These are phyloP conservation scores for Cephus pygmeus DNA, from an alignment of 2,888 invertebrate genomes.

Conservation along the genomic window DNA sequence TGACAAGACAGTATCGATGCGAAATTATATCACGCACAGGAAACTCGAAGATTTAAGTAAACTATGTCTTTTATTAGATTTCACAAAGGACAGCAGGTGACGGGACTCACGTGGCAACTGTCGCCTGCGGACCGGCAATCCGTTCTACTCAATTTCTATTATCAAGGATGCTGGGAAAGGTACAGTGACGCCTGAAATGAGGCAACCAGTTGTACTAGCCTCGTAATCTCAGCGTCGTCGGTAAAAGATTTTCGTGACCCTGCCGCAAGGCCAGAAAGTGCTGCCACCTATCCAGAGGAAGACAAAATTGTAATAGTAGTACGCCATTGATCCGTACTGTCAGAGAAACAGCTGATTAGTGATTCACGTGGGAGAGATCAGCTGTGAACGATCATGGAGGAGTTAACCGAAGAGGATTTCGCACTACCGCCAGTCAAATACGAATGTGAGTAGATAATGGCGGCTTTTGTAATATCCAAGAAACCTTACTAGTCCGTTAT, in stretches of 20 bases:
- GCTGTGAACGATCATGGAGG: conserved; percentile 54
- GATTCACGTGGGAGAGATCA: conserved; percentile 56
- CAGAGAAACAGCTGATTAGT: conserved; percentile 60
- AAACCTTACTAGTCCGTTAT: neutral
- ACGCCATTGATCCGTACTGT: conserved; percentile 33
- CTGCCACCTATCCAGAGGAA: conserved; percentile 25
- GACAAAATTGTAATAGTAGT: conserved; percentile 11
- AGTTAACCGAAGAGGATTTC: conserved; percentile 73
- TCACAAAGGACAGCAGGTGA: too few species aligned
- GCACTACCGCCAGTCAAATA: conserved; percentile 77
- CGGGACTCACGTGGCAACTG: too few species aligned
- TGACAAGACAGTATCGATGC: neutral
- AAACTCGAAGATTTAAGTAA: too few species aligned
- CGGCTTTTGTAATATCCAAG: neutral
- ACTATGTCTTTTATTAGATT: too few species aligned
- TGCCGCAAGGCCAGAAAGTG: conserved; percentile 21
- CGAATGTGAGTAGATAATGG: conserved; percentile 76
- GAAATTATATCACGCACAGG: too few species aligned
- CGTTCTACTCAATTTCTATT: too few species aligned
- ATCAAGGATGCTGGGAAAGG: neutral
- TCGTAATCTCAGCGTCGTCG: neutral
- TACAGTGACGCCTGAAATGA: neutral
- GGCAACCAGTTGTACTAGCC: neutral
- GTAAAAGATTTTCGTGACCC: neutral
- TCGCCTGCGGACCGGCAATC: too few species aligned